These are phyloP conservation scores for Lophura nycthemera DNA, from an alignment of 2,113 vertebrate genomes.

Conservation along the genomic window DNA sequence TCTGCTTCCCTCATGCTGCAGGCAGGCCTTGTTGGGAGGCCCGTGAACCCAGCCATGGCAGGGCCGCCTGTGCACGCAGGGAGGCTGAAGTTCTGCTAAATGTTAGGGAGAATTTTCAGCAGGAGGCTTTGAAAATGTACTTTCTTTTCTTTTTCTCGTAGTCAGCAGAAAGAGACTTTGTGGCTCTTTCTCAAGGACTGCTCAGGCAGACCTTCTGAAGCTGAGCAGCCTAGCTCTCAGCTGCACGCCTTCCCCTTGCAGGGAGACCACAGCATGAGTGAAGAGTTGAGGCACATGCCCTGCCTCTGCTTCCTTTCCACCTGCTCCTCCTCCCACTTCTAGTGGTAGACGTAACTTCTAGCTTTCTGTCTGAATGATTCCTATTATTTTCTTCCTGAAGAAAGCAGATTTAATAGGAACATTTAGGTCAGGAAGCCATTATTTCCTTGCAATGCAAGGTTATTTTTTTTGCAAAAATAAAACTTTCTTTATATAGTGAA, in stretches of 20 bases:
- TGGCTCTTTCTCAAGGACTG: background rate
- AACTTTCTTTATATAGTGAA: background rate
- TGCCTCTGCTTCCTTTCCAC: background rate
- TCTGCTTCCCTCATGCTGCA: background rate
- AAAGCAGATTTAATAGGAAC: background rate
- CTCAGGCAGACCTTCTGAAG: background rate
- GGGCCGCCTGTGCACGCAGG: background rate
- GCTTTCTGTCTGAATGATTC: background rate
- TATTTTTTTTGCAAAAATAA: background rate
- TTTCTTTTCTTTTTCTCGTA: background rate
- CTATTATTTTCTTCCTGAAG: background rate
- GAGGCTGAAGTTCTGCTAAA: background rate
- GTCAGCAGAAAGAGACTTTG: background rate
- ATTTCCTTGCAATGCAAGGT: background rate
- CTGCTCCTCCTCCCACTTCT: background rate
- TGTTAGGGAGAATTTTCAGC: background rate
- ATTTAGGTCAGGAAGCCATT: background rate
- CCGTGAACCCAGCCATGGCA: background rate
- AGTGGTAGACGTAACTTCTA: background rate
- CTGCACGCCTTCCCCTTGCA: accelerated
- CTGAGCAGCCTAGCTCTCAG: background rate
- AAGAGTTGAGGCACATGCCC: background rate
- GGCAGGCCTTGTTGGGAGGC: background rate
- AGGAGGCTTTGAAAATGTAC: background rate
- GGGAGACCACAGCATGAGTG: background rate